Conservation (phyloP, 2,888 invertebrate species). For the Drosophila rellima region DNA sequence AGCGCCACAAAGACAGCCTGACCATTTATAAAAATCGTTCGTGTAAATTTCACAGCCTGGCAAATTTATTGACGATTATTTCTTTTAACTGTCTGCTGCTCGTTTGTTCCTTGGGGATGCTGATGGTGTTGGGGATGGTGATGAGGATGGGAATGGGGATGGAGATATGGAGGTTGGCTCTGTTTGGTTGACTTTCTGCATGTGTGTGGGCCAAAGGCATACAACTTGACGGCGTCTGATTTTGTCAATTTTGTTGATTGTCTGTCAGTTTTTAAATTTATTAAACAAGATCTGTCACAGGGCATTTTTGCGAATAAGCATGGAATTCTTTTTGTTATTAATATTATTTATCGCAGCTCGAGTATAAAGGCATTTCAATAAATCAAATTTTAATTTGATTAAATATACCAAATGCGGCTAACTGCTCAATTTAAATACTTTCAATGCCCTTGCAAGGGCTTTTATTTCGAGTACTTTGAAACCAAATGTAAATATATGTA, state of each 20-base stretch:
- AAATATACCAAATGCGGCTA: background rate
- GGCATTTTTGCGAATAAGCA: constrained; percentile 22
- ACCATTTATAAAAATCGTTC: constrained; percentile 45
- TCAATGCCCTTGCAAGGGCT: too few relatives aligned
- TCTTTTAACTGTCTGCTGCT: constrained; percentile 40
- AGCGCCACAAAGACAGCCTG: constrained; percentile 55
- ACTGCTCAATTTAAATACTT: constrained; percentile 1
- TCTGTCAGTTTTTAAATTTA: constrained; percentile 56
- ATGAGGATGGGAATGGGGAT: background rate
- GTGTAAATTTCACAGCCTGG: constrained; percentile 53
- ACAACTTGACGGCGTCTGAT: constrained; percentile 38
- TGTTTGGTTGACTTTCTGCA: constrained; percentile 5
- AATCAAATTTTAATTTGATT: constrained; percentile 36
- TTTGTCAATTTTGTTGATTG: constrained; percentile 67
- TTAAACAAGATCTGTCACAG: constrained; percentile 53
- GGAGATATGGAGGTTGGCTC: background rate
- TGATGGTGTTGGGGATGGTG: background rate
- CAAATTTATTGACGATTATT: constrained; percentile 67
- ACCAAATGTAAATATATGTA: too few relatives aligned
- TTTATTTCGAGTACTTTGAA: background rate
- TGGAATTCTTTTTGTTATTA: constrained; percentile 39
- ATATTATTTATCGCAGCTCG: constrained; percentile 13
- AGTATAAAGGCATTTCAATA: constrained; percentile 16
- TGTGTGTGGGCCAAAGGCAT: constrained; percentile 54
- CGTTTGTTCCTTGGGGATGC: constrained; percentile 17